Conservation (phyloP, 2,888 invertebrate genomes). For the Chrysolina americana region DNA sequence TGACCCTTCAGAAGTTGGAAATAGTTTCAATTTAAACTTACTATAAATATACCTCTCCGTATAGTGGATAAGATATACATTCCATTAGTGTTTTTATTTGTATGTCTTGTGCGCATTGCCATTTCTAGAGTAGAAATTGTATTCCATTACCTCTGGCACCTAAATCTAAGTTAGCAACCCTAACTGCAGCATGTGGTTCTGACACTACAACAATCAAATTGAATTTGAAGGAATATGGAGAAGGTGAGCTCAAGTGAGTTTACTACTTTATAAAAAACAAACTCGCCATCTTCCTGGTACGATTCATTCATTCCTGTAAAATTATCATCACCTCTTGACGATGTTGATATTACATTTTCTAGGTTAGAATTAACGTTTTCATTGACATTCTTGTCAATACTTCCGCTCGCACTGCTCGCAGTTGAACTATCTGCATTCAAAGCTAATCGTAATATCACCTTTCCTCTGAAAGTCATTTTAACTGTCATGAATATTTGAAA, state of each 20-base stretch:
- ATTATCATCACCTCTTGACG: neutral
- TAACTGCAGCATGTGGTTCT: neutral
- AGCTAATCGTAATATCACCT: conserved; percentile 29
- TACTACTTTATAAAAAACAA: conserved; percentile 9
- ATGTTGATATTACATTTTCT: conserved; percentile 1
- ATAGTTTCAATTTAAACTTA: neutral
- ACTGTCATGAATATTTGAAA: conserved; percentile 16
- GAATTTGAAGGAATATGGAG: too few relatives aligned
- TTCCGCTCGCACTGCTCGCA: conserved; percentile 22
- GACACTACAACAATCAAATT: too few relatives aligned
- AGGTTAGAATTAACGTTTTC: neutral
- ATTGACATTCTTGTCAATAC: conserved; percentile 14
- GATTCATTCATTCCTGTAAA: conserved; percentile 6
- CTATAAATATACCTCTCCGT: neutral
- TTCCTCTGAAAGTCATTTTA: conserved; percentile 27
- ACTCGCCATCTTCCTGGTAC: neutral
- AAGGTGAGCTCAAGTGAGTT: neutral
- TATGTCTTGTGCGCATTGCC: conserved; percentile 1
- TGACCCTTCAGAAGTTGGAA: conserved; percentile 12
- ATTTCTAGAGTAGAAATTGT: conserved; percentile 4
- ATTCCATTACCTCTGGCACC: conserved; percentile 1
- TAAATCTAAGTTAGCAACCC: neutral
- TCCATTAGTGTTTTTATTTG: neutral
- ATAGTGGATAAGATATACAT: conserved; percentile 6
- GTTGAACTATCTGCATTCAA: conserved; percentile 20